Evolutionary conservation across 2,113 vertebrate genomes (phyloP).

Genomic region (Oreotrochilus melanogaster): DNA sequence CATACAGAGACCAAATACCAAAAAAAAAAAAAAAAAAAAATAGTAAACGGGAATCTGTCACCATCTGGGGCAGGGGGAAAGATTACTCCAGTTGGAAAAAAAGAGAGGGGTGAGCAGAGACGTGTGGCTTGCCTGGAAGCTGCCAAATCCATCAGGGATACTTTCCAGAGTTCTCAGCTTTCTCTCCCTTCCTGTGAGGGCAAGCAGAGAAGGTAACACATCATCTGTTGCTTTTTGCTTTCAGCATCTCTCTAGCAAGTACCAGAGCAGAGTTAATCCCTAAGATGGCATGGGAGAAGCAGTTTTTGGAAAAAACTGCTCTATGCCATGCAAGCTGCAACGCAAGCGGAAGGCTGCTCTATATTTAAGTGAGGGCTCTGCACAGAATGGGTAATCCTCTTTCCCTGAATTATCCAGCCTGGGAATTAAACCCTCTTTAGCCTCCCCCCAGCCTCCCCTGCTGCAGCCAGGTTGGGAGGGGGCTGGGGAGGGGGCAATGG

Average conservation of each 20-base stretch:
- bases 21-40: not conserved
- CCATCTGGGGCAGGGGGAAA: not conserved
- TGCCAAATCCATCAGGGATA: not conserved
- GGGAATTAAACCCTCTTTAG: constrained; percentile 89
- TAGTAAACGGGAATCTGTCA: not conserved
- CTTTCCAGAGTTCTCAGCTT: not conserved
- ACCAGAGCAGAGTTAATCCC: not conserved
- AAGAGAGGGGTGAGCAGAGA: not conserved
- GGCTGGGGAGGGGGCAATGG: not conserved
- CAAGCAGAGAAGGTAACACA: not conserved
- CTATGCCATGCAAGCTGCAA: not conserved
- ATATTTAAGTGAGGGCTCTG: constrained; percentile 89
- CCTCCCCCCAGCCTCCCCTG: constrained; percentile 20
- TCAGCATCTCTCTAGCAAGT: not conserved
- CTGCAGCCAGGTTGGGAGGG: not conserved
- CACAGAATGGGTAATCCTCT: constrained; percentile 94
- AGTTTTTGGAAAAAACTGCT: not conserved
- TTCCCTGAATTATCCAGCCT: constrained; percentile 86
- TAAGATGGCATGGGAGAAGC: not conserved
- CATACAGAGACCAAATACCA: not conserved
- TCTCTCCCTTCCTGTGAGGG: not conserved
- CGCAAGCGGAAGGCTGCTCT: constrained; percentile 77
- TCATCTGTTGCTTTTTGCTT: not conserved
- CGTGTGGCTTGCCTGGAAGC: not conserved
- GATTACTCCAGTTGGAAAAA: fast-evolving